phyloP scores from a whole-genome alignment of 2,113 vertebrate genomes.

The Paralichthys olivaceus region DNA sequence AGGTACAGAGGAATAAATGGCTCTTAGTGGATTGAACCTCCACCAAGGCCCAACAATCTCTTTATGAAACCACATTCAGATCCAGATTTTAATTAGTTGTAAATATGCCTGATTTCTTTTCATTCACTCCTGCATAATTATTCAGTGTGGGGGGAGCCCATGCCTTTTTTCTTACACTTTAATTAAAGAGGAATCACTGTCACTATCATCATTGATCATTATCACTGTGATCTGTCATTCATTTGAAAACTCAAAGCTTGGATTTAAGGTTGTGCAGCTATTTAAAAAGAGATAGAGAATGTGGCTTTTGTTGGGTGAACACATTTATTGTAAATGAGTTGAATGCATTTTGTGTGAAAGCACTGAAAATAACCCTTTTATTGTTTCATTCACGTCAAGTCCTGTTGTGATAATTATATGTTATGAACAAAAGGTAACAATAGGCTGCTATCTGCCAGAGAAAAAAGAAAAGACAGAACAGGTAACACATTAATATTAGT shows the following conservation, averaged over 20 bases:
- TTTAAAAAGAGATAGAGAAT: background rate
- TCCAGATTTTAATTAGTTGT: no score
- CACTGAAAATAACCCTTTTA: background rate
- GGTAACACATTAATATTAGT: background rate
- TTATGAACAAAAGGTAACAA: background rate
- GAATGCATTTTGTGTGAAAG: background rate
- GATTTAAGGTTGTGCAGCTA: background rate
- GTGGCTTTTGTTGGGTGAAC: background rate
- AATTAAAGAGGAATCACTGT: background rate
- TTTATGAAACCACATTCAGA: no score
- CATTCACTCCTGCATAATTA: no score
- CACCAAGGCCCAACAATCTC: no score
- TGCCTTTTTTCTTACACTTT: no score
- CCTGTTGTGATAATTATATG: background rate
- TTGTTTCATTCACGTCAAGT: background rate
- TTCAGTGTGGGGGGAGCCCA: no score
- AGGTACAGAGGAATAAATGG: no score
- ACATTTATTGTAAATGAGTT: background rate
- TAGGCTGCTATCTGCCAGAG: background rate
- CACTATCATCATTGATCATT: background rate
- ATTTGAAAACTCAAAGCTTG: background rate
- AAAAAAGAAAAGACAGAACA: background rate
- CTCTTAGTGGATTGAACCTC: no score
- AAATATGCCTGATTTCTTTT: no score
- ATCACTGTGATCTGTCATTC: background rate